Evolutionary conservation across 2,888 invertebrate species (phyloP), one percentile per base, ranked within the genome.

Genomic region (Acholoe squamosa): DNA sequence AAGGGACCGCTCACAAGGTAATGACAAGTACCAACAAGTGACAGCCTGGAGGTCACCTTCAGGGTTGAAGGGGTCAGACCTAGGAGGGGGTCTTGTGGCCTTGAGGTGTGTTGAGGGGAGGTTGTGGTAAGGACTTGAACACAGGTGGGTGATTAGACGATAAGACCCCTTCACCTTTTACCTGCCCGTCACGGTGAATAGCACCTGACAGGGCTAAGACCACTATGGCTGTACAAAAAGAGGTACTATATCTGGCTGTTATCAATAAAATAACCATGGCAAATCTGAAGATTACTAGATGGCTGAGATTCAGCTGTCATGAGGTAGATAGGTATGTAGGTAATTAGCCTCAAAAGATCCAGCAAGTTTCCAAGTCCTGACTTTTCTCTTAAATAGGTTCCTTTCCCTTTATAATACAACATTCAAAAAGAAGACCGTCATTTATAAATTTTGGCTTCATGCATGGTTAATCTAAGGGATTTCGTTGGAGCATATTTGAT

Each of bases 21-120:
- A 71, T 28, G 71, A 71, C 71, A 71, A 28, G 71, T 71, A 28
- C 71, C 71, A 71, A 71, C 71, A 71, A 71, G 71, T 71, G 71
- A 71, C 71, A 71, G 71, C 28, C n/a, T 22, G 71, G 28, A 71
- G 71, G 71, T 71, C 71, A 71, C 14, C 3, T n/a, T 5, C 5
- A 25, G 28, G 25, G 71, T 71, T 25, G 31, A 14, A 71, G 71
- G 71, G 71, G 71, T 71, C 71, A 71, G 28, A 25, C 71, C 71
- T 28, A 16, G 14, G 16, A 19, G 61, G 61, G 61, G 19, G 61
- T 61, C n/a, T 3, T 61, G 61, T 19, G 61, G 61, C 61, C 22
- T 3, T 61, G 19, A n/a, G 61, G 61, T 19, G 61, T 61, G 61
- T 7, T 61, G 19, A 61, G 61, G 14, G 61, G 61, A n/a, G 61